phyloP scores from a whole-genome alignment of 2,888 invertebrate species.

The Xylophagus ater region DNA sequence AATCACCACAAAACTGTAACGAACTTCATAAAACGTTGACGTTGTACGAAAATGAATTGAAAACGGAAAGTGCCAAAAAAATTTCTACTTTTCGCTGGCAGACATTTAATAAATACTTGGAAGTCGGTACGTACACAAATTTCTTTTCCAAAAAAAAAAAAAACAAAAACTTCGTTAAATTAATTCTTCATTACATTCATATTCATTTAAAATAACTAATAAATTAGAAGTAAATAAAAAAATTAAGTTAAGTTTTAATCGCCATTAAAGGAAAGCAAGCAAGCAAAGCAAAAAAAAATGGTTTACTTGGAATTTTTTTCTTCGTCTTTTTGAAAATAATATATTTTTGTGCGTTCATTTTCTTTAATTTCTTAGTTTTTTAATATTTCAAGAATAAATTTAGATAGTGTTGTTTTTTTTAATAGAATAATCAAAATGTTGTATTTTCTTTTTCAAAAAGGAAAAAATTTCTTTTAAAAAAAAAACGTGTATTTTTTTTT shows the following conservation, averaged over 20 bases:
- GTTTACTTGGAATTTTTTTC: not conserved
- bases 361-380: too few species aligned
- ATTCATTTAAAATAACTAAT: too few species aligned
- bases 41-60: constrained; percentile 10
- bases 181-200: constrained; percentile 13
- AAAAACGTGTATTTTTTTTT: constrained; percentile 1
- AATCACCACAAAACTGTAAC: too few species aligned
- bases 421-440: too few species aligned
- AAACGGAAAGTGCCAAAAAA: constrained; percentile 18
- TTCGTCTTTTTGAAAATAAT: too few species aligned
- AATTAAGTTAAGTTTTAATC: not conserved
- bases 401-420: too few species aligned
- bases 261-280: not conserved
- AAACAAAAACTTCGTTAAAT: constrained; percentile 14
- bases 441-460: too few species aligned
- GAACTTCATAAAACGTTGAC: too few species aligned
- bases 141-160: constrained; percentile 11
- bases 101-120: constrained; percentile 25
- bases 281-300: not conserved
- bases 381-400: too few species aligned
- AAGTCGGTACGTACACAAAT: constrained; percentile 27
- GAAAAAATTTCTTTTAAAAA: too few species aligned
- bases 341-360: too few species aligned
- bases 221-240: not conserved
- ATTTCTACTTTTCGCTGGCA: constrained; percentile 19